Evolutionary conservation across 2,113 vertebrate species (phyloP), one percentile per base, ranked within the genome.

Genomic region (Anas platyrhynchos): DNA sequence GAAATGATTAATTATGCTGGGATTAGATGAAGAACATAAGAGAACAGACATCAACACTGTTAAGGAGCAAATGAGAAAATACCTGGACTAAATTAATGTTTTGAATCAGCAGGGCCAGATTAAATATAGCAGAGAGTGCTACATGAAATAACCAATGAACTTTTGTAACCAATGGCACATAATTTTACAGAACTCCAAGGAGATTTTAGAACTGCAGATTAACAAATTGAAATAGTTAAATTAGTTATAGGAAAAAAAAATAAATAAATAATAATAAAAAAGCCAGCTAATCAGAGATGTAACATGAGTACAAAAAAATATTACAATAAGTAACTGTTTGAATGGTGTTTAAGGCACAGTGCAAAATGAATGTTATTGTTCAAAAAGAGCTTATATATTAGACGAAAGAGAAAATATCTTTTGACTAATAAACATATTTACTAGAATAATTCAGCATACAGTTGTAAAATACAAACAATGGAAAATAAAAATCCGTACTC

Each of bases 1-100:
- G 86, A 94, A 93, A 88, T 90, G 89, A 95, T 95, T 96, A 97
- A 96, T 94, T 96, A 95, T 81, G 41, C 29, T 94, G 89, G 85
- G 89, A 97, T 63, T 86, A 93, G 86, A 91, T 54, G 77, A 97
- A 87, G 31, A 95, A 82, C 74, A 73, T 86, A 92, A 86, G 82
- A 93, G 93, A 74, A 89, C 29, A 93, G 72, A 75, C 55, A 85
- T 65, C 86, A 93, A 86, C 75, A 91, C 46, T 65, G 34, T 76
- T 94, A 79, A 87, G 91, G 34, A 95, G 88, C 52, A 94, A 93
- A 89, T 77, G 83, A 88, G 73, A 93, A 96, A 96, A 91, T 94
- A 96, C 79, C 88, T 95, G 75, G 75, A 93, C 79, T 46, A 91
- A 95, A 93, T 91, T 95, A 94, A 93, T 66, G 77, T 87, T 94